phyloP scores from a whole-genome alignment of 2,888 invertebrate species.

The Caenorhabditis sp. region DNA sequence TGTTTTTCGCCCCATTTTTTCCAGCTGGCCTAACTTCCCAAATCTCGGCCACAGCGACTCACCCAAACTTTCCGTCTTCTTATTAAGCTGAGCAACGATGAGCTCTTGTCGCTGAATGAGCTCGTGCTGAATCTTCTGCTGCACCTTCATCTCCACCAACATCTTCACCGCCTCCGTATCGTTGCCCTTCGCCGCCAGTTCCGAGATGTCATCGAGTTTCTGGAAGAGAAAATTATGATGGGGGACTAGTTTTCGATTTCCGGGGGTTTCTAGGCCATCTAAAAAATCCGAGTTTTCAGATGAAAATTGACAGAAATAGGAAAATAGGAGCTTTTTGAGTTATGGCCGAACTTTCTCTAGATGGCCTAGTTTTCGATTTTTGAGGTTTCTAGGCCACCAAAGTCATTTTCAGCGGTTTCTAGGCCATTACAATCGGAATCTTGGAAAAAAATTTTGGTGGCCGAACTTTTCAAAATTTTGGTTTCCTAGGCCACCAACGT shows the following conservation, averaged over 20 bases:
- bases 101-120: constrained; percentile 75
- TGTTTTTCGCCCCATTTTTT: too few species aligned
- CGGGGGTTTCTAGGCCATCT: neutral
- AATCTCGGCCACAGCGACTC: neutral
- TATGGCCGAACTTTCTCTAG: too few species aligned
- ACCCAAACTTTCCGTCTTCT: constrained; percentile 68
- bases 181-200: constrained; percentile 73
- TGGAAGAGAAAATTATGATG: constrained; percentile 30
- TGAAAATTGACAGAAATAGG: too few species aligned
- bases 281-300: too few species aligned
- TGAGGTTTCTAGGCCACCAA: too few species aligned
- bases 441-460: too few species aligned
- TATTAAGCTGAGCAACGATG: constrained; percentile 74
- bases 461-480: too few species aligned
- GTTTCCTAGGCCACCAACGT: too few species aligned
- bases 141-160: constrained; percentile 75
- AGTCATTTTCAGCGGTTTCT: too few species aligned
- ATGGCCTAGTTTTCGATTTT: neutral
- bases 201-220: constrained; percentile 73
- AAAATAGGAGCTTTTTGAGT: too few species aligned
- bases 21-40: neutral
- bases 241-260: neutral
- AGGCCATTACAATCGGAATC: too few species aligned
- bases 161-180: constrained; percentile 73
- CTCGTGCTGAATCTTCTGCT: constrained; percentile 73